Conservation (phyloP, 2,797 vertebrate species). For the Botia almorhae region DNA sequence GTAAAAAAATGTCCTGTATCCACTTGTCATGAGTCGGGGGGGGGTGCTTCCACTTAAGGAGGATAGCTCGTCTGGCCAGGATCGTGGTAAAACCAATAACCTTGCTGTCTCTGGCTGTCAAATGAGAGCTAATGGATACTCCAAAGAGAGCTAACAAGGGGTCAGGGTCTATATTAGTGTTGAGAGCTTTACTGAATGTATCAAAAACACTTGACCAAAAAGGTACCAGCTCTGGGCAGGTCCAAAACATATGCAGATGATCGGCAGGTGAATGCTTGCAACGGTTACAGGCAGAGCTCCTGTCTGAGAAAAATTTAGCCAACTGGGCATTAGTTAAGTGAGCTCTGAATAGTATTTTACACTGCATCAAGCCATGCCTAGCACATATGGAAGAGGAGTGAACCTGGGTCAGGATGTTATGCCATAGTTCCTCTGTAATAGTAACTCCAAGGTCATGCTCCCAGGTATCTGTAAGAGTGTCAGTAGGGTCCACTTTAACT, state of each 20-base stretch:
- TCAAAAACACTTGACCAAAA: not conserved
- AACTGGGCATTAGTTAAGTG: not conserved
- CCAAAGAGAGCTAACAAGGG: not conserved
- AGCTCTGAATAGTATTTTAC: not conserved
- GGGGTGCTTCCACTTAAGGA: too few species aligned
- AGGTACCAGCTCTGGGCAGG: not conserved
- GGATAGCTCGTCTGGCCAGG: not conserved
- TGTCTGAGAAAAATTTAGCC: not conserved
- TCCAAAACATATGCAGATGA: conserved; percentile 1
- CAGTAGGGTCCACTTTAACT: too few species aligned
- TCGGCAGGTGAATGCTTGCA: not conserved
- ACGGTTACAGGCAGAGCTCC: not conserved
- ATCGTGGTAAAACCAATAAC: conserved; percentile 4
- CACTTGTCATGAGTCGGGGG: too few species aligned
- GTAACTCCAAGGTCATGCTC: too few species aligned
- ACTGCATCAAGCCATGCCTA: not conserved
- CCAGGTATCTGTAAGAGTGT: too few species aligned
- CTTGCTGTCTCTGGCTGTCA: not conserved
- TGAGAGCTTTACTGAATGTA: not conserved
- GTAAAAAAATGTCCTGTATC: not conserved
- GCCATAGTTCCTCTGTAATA: too few species aligned
- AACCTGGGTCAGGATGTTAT: too few species aligned
- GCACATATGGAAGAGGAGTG: too few species aligned
- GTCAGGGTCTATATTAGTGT: not conserved
- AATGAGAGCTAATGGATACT: not conserved